Evolutionary conservation across 1,140 invertebrate species (phyloP).

Genomic region (Aleiodes sp.): DNA sequence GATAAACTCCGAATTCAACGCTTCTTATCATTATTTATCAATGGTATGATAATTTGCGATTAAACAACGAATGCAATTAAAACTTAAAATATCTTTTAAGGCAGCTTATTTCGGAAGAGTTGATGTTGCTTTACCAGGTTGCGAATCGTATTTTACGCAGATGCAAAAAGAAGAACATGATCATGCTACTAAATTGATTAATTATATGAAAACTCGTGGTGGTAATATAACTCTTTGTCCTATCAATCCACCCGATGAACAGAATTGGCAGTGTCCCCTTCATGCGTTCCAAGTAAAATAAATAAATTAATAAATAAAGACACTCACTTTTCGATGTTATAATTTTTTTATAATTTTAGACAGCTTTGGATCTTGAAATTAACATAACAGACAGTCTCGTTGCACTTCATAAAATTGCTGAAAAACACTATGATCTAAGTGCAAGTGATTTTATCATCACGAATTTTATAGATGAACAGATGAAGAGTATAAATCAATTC

Average conservation of each 20-base stretch:
- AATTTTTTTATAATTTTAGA: slow-evolving; percentile 37
- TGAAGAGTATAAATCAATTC: slow-evolving; percentile 55
- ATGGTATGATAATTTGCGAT: slow-evolving; percentile 49
- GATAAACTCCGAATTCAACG: slow-evolving; percentile 50
- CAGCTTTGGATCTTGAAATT: slow-evolving; percentile 49
- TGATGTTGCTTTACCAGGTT: slow-evolving; percentile 54
- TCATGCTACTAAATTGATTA: slow-evolving; percentile 48
- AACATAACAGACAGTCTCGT: slow-evolving; percentile 49
- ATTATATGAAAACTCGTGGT: slow-evolving; percentile 54
- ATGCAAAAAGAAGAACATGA: slow-evolving; percentile 56
- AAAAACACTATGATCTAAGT: slow-evolving; percentile 49
- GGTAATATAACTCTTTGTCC: slow-evolving; percentile 46
- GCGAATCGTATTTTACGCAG: slow-evolving; percentile 54
- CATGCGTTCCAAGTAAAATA: slow-evolving; percentile 52
- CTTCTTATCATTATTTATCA: slow-evolving; percentile 58
- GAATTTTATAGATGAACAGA: slow-evolving; percentile 53
- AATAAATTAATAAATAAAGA: neutral
- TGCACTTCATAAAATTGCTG: slow-evolving; percentile 41
- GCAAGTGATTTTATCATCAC: slow-evolving; percentile 56
- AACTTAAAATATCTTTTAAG: too few species aligned
- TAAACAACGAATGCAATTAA: too few species aligned
- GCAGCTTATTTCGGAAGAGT: slow-evolving; percentile 55
- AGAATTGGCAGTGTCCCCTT: slow-evolving; percentile 58
- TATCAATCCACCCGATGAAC: slow-evolving; percentile 43
- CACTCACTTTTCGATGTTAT: neutral